Evolutionary conservation across 2,113 vertebrate species (phyloP).

Genomic region (Stegostoma tigrinum): DNA sequence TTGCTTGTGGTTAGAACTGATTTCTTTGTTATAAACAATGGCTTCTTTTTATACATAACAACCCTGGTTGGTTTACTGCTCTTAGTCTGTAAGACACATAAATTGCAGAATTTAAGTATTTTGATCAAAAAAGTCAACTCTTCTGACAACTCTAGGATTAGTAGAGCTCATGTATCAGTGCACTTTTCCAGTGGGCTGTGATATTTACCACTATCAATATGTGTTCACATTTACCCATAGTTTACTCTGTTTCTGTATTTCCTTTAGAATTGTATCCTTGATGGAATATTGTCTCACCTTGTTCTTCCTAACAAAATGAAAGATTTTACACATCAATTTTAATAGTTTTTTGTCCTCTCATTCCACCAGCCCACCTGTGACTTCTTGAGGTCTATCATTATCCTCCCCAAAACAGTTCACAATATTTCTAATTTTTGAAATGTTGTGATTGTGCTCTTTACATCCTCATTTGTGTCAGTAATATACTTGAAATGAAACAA

Average conservation of each 20-base stretch:
- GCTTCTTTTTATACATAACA: no score
- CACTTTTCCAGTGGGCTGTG: no score
- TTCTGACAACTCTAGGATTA: no score
- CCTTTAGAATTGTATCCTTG: neutral
- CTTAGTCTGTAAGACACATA: no score
- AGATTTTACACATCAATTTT: neutral
- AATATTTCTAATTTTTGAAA: neutral
- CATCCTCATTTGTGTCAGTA: neutral
- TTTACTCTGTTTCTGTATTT: neutral
- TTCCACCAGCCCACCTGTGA: neutral
- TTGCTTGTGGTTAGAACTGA: no score
- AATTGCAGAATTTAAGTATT: no score
- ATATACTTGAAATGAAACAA: neutral
- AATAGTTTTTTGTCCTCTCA: neutral
- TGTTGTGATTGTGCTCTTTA: no score
- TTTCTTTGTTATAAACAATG: no score
- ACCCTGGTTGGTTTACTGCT: no score
- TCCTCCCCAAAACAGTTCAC: neutral
- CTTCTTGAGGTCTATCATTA: neutral
- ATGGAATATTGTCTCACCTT: neutral
- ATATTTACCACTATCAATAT: neutral
- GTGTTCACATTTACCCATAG: neutral
- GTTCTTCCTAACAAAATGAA: neutral
- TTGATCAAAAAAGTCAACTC: no score
- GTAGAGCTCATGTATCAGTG: no score